phyloP scores from a whole-genome alignment of 2,113 vertebrate genomes.

The Otus sunia region DNA sequence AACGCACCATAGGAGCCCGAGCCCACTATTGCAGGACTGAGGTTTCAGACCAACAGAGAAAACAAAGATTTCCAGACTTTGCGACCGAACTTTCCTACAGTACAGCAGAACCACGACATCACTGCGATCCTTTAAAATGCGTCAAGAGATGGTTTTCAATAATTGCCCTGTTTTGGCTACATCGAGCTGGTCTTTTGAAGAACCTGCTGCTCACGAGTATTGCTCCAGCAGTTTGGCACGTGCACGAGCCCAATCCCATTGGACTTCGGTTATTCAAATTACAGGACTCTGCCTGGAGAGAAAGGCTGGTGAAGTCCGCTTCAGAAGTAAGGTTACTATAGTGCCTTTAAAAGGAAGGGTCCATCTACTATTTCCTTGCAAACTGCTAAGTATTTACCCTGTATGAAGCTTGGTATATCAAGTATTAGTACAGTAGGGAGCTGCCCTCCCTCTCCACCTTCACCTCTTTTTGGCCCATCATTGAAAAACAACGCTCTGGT shows the following conservation, averaged over 20 bases:
- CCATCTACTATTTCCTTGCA: not conserved
- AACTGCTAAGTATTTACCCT: not conserved
- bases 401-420: not conserved
- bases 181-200: not conserved
- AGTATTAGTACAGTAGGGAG: not conserved
- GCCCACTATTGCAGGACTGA: not conserved
- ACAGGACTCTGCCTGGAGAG: not conserved
- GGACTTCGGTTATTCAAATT: not conserved
- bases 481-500: not conserved
- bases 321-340: not conserved
- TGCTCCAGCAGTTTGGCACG: conserved; percentile 58
- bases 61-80: not conserved
- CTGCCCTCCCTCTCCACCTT: not conserved
- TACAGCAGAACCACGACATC: not conserved
- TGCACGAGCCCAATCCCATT: not conserved
- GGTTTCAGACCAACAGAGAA: not conserved
- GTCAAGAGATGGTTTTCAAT: not conserved
- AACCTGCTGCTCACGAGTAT: conserved; percentile 25
- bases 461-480: not conserved
- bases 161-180: not conserved
- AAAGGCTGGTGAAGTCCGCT: not conserved
- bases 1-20: not conserved
- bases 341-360: not conserved
- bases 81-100: not conserved
- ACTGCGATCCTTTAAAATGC: not conserved